Evolutionary conservation across 2,797 vertebrate genomes (phyloP).

Genomic region (Serranus cabrilla): DNA sequence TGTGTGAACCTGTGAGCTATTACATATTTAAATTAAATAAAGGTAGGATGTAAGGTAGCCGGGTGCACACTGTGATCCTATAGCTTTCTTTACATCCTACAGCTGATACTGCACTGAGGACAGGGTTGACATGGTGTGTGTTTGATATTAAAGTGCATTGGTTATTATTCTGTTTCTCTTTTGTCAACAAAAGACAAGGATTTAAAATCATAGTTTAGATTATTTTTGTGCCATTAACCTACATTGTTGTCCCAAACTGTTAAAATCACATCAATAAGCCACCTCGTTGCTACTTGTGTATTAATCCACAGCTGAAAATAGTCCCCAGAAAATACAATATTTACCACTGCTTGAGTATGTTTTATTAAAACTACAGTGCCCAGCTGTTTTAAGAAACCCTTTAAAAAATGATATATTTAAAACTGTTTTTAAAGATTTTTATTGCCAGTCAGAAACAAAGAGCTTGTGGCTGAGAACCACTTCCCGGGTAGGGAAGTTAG

Average conservation of each 20-base stretch:
- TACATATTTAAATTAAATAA: conserved; percentile 48
- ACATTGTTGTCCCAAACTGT: not conserved
- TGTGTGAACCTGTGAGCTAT: conserved; percentile 36
- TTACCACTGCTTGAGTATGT: not conserved
- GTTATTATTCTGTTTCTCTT: not conserved
- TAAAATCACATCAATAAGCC: not conserved
- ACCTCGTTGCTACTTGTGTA: not conserved
- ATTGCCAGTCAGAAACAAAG: too few relatives aligned
- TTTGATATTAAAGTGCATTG: not conserved
- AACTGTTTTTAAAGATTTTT: too few relatives aligned
- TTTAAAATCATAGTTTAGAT: not conserved
- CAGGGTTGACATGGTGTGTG: not conserved
- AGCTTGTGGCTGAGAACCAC: too few relatives aligned
- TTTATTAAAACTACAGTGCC: not conserved
- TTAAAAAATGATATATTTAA: too few relatives aligned
- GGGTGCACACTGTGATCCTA: not conserved
- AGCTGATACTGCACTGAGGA: not conserved
- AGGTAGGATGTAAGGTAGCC: not conserved
- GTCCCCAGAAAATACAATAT: not conserved
- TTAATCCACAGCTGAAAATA: not conserved
- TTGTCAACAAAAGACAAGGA: not conserved
- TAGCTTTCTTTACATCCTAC: not conserved
- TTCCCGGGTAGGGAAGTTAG: too few relatives aligned
- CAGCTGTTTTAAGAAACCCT: not conserved
- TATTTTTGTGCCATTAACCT: not conserved